Evolutionary conservation across 2,888 invertebrate genomes (phyloP), one percentile per base, ranked within the genome.

Genomic region (Timema podura): DNA sequence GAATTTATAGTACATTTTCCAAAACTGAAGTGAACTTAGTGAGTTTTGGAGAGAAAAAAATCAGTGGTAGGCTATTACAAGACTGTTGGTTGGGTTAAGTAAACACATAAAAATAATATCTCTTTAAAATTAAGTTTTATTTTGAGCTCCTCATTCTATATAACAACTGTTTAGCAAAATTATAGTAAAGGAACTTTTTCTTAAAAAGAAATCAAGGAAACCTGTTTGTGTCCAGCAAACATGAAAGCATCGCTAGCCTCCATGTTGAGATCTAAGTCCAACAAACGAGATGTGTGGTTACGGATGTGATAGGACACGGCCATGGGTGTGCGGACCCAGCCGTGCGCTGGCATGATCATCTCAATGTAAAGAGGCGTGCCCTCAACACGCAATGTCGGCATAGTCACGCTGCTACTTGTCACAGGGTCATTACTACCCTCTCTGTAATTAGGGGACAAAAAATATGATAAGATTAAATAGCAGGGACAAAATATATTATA

Each of bases 191-290:
- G 3, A 30, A 30, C 3, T 30, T 30, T 30, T 30, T 30, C 30
- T 30, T 30, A 30, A 30, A 30, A 30, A 30, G 30, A 30, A 30
- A 30, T 30, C 30, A 30, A 30, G 30, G 30, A 30, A 78, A 91
- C 91, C 85, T 95, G 93, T 82, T 94, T 96, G 78, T 95, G 94
- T 3, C 97, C 97, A 72, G 96, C 90, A 82, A 95, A 96, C 91
- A 97, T 96, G 80, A 97, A 97, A 57, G 91, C 92, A 80, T 97
- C 96, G 71, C 89, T 91, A 8, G 91, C 89, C 76, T 94, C 93
- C 82, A 95, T 90, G 68, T 85, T 86, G 54, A 93, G 82, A 76
- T 87, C 88, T 49, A 95, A 82, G 73, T 92, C 89, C 71, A 92
- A 86, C 54, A 93, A 86, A 71, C 85, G 86, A 65, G 85, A 84